A percentile compares a stretch with the other conserved stretches of the same genome.
Evolutionary conservation across 2,113 vertebrate species (phyloP).

Genomic region (Cyanocitta stelleri): DNA sequence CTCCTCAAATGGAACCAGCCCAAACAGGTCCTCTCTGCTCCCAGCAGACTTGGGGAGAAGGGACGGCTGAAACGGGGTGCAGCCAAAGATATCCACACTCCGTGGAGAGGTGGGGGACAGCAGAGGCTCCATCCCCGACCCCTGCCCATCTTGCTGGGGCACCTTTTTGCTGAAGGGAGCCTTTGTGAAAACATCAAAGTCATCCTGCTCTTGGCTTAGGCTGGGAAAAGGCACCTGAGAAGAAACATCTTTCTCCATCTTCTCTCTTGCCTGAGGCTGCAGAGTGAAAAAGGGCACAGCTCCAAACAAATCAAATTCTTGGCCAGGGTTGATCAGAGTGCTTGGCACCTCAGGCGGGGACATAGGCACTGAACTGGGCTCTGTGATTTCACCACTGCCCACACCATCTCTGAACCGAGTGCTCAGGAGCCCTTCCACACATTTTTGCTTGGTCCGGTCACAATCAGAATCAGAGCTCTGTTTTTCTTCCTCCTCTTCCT

Average conservation of each 20-base stretch:
- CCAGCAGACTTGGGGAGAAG: slow-evolving; percentile 43
- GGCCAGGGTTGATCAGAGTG: neutral
- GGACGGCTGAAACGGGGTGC: slow-evolving; percentile 84
- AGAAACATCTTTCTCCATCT: slow-evolving; percentile 55
- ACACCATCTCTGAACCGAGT: neutral
- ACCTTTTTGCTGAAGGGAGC: slow-evolving; percentile 88
- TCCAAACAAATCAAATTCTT: slow-evolving; percentile 84
- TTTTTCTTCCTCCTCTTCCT: slow-evolving; percentile 86
- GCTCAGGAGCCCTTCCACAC: neutral
- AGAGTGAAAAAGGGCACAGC: slow-evolving; percentile 82
- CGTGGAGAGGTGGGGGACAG: slow-evolving; percentile 71
- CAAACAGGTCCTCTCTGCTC: slow-evolving; percentile 83
- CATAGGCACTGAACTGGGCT: neutral
- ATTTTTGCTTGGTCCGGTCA: slow-evolving; percentile 68
- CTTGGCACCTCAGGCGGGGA: neutral
- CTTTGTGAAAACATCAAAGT: slow-evolving; percentile 93
- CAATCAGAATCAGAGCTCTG: slow-evolving; percentile 89
- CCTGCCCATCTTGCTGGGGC: slow-evolving; percentile 65
- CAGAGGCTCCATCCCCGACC: slow-evolving; percentile 32
- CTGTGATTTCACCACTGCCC: neutral
- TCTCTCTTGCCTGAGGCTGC: slow-evolving; percentile 27
- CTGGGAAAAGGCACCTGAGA: slow-evolving; percentile 59
- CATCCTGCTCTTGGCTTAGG: slow-evolving; percentile 71
- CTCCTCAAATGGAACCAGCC: slow-evolving; percentile 79
- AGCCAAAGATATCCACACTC: slow-evolving; percentile 86